Conservation (phyloP, 2,888 invertebrate species). For the Ophion slaviceki region DNA sequence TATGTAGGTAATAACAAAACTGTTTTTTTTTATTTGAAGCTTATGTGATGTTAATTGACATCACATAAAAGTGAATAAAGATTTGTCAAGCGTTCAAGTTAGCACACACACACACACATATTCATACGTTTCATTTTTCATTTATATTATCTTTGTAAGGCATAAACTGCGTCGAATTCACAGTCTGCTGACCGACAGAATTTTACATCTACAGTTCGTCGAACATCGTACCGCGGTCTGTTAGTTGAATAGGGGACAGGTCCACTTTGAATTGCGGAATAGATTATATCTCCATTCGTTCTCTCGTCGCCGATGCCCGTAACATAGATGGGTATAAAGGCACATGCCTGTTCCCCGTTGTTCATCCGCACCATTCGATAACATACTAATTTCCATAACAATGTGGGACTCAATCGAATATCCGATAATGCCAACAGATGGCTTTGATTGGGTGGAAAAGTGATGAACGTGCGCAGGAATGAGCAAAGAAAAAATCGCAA, state of each 20-base stretch:
- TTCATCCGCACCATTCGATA: neutral
- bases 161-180: neutral
- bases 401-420: neutral
- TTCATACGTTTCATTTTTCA: neutral
- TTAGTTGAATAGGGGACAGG: neutral
- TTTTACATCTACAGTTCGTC: neutral
- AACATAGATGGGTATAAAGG: neutral
- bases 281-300: constrained; percentile 7
- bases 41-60: no score
- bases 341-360: neutral
- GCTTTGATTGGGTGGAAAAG: neutral
- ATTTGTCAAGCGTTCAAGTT: no score
- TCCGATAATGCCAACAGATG: neutral
- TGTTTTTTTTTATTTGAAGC: no score
- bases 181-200: neutral
- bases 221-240: neutral
- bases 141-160: neutral
- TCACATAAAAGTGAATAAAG: no score
- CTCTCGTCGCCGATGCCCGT: neutral
- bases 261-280: constrained; percentile 17
- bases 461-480: neutral
- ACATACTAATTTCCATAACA: constrained; percentile 12
- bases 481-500: neutral
- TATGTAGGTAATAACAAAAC: no score
- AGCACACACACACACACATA: neutral